Evolutionary conservation across 2,888 invertebrate species (phyloP), one percentile per base, ranked within the genome.

Genomic region (Esperia sulphurella): DNA sequence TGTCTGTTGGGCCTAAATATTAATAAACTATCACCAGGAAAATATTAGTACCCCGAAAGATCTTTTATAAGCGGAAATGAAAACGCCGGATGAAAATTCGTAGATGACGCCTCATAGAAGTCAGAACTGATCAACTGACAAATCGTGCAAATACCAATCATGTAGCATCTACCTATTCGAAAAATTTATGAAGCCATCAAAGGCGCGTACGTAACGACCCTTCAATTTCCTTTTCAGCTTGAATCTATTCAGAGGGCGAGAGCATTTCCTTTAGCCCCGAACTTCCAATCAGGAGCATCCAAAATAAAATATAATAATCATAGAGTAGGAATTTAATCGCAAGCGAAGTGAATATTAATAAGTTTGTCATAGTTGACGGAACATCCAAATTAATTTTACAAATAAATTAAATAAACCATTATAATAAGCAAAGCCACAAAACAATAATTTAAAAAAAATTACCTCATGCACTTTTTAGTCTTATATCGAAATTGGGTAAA

Each of bases 221-320:
- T 81, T 83, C 84, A 79, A 85, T 85, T 85, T 86, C 81, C 86
- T 79, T 81, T 82, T 79, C 78, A 83, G 71, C 67, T 65, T 64
- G 71, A 77, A 79, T 79, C 81, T 75, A 84, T 84, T 83, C 82
- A 79, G 75, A 72, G 71, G 68, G 69, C 70, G 71, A 71, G 71
- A 77, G 81, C 80, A 80, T 82, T 85, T 82, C 79, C 77, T 70
- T 69, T 63, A 62, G 64, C 61, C 71, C 60, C 68, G 66, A 65
- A 69, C 66, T 73, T 69, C 80, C 77, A 84, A 83, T 85, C 82
- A 80, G 68, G 60, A 66, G 61, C 66, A 65, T 63, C 65, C 58
- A 71, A 61, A 76, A 76, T 77, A 75, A 74, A 75, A 79, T 77
- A 75, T 72, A 68, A 68, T 77, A 60, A 21, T 49, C 45, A 46